These are phyloP conservation scores for Clarias platycephalus DNA, from an alignment of 2,797 vertebrate species.

Conservation along the genomic window DNA sequence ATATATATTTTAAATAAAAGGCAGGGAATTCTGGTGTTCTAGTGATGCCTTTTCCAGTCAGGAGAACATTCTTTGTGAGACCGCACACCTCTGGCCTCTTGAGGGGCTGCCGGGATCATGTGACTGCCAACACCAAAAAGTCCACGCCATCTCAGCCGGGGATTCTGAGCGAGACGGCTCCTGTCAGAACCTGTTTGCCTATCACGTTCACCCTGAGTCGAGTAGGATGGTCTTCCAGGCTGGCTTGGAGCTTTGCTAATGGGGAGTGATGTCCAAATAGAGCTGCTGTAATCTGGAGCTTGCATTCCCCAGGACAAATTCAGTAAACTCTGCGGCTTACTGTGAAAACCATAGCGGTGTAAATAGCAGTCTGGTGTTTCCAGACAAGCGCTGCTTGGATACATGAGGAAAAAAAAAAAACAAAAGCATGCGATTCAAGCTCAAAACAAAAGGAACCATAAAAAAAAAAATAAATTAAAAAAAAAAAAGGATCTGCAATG, in stretches of 20 bases:
- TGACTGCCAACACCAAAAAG: conserved; percentile 52
- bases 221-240: conserved; percentile 30
- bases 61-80: conserved; percentile 64
- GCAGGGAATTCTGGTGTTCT: conserved; percentile 51
- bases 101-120: conserved; percentile 62
- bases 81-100: conserved; percentile 60
- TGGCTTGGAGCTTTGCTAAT: conserved; percentile 32
- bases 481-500: neutral
- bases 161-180: conserved; percentile 29
- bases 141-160: neutral
- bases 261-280: conserved; percentile 46
- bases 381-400: conserved; percentile 36
- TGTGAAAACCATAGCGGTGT: conserved; percentile 28
- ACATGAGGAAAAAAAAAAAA: conserved; percentile 16
- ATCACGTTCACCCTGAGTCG: conserved; percentile 28
- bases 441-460: neutral
- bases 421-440: conserved; percentile 32
- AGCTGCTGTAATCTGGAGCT: conserved; percentile 34
- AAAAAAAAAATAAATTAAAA: conserved; percentile 43
- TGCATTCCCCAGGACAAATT: conserved; percentile 33
- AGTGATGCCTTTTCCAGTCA: conserved; percentile 66
- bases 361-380: conserved; percentile 53
- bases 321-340: conserved; percentile 30
- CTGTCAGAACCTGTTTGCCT: conserved; percentile 50
- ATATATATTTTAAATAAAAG: conserved; percentile 35